A percentile compares a stretch with the other conserved stretches of the same genome.
Evolutionary conservation across 2,113 vertebrate genomes (phyloP).

Genomic region (Petrocephalus zakoni): DNA sequence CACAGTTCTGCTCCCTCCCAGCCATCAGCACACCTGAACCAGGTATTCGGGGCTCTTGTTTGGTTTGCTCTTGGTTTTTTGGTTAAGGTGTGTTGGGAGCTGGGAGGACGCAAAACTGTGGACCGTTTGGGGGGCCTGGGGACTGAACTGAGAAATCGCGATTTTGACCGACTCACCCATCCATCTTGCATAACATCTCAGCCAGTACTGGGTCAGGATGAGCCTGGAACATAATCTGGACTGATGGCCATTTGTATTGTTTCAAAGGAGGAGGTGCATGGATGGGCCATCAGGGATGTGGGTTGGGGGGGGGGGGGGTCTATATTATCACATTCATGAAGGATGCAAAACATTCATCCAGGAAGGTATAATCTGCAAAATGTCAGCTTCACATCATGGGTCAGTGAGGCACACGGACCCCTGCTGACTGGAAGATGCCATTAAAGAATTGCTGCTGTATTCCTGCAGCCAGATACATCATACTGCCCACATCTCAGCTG

Average conservation of each 20-base stretch:
- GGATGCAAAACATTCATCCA: not conserved
- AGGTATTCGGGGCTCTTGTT: not conserved
- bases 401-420: not conserved
- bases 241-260: not conserved
- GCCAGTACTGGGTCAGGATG: not conserved
- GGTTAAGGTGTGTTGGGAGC: not conserved
- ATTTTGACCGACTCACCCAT: not conserved
- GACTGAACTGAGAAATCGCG: not conserved
- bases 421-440: not conserved
- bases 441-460: not conserved
- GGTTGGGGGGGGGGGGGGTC: not conserved
- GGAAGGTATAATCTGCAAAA: not conserved
- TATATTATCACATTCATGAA: not conserved
- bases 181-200: not conserved
- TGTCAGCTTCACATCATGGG: not conserved
- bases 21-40: not conserved
- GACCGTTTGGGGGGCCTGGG: not conserved
- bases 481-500: not conserved
- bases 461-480: not conserved
- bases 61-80: not conserved
- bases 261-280: not conserved
- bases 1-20: not conserved
- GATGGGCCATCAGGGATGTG: not conserved
- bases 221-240: not conserved
- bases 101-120: not conserved